phyloP scores from a whole-genome alignment of 1,140 invertebrate genomes.

The Heliothis subflexa region DNA sequence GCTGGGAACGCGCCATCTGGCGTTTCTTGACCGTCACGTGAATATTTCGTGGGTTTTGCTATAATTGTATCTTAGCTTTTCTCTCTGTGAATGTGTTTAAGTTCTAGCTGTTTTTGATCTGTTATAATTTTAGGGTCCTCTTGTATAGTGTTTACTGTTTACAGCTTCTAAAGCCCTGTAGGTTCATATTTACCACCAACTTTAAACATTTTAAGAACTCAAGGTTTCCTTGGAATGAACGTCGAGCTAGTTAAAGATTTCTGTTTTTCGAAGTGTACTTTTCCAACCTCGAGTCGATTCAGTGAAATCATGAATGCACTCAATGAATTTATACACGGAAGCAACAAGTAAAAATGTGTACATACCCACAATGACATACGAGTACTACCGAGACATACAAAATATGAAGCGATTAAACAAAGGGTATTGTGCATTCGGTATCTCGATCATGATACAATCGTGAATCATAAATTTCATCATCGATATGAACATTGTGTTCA shows the following conservation, averaged over 20 bases:
- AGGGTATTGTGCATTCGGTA: slow-evolving; percentile 42
- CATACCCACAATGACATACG: slow-evolving; percentile 9
- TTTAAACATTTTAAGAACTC: too few relatives aligned
- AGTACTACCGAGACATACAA: slow-evolving; percentile 20
- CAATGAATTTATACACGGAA: slow-evolving; percentile 8
- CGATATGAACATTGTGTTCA: slow-evolving; percentile 31
- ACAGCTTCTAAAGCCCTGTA: too few relatives aligned
- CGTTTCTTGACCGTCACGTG: slow-evolving; percentile 21
- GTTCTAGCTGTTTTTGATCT: background rate
- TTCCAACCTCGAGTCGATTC: background rate
- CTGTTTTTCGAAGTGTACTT: background rate
- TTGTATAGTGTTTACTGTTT: too few relatives aligned
- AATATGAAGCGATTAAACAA: slow-evolving; percentile 43
- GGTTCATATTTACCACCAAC: too few relatives aligned
- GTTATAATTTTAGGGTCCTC: background rate
- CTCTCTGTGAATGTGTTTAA: background rate
- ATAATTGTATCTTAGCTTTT: slow-evolving; percentile 5
- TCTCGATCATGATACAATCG: slow-evolving; percentile 42
- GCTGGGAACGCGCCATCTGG: slow-evolving; percentile 38
- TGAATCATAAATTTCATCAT: slow-evolving; percentile 44
- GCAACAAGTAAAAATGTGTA: slow-evolving; percentile 17
- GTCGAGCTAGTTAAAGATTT: too few relatives aligned
- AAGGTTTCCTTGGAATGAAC: too few relatives aligned
- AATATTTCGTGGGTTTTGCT: slow-evolving; percentile 18
- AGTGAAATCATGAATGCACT: slow-evolving; percentile 4